Evolutionary conservation across 2,113 vertebrate genomes (phyloP), one percentile per base, ranked within the genome.

Genomic region (Oreochromis niloticus): DNA sequence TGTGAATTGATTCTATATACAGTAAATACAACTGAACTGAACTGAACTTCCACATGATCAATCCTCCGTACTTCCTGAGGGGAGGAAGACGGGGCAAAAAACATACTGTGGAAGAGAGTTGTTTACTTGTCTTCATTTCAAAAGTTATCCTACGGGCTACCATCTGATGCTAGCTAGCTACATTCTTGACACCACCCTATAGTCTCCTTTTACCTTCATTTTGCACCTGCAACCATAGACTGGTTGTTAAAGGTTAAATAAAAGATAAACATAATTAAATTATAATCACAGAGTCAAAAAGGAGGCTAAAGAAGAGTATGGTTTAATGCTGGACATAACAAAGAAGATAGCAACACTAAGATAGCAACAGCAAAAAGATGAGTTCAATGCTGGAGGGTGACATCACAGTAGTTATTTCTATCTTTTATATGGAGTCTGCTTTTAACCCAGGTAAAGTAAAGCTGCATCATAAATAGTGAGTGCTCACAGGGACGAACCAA

Each of bases 91-190:
- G 0, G 6, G 34, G 17, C 61, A 39, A 66, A 66, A 66, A 66
- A 7, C 61, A 66, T 39, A 66, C 34, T 66, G 61, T 66, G 34
- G 34, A 39, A 66, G 1, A 39, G 7, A 39, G 34, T 66, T 66
- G 19, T 66, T 39, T 66, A 43, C 22, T 73, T 46, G 13, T 71
- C 39, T 71, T 27, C 9, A 73, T 46, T 73, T 73, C 68, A 43
- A 46, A 27, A 17, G 41, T 73, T 1, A 46, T 10, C 2, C 22
- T 27, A 24, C 0, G 2, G 39, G 5, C 3, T 24, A 27, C 22
- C 41, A 46, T 73, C 2, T 22, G 22, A 7, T 27, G 13, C 41
- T 39, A 34, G 19, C 61, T 46, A 27, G 22, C 13, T 17, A 27
- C 22, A 73, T 46, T 46, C 68, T 73, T 27, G 1, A 73, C 39